A percentile compares a stretch with the other conserved stretches of the same genome.
Conservation (phyloP, 2,113 vertebrate species). For the Nyctibius bracteatus region DNA sequence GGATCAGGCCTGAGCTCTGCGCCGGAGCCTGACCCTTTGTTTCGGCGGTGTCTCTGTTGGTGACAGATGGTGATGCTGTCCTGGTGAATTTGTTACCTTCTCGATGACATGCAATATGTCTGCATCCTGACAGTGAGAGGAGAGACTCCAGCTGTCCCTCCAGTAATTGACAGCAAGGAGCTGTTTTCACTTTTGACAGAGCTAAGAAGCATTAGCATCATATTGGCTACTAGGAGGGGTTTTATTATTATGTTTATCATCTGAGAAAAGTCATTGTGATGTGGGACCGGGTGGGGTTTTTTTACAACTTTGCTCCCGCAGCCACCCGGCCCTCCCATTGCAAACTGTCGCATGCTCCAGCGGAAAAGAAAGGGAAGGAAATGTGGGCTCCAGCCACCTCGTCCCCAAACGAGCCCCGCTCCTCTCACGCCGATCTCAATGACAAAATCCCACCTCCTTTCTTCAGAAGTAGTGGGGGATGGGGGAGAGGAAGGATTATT, state of each 20-base stretch:
- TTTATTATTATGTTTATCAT: constrained; percentile 61
- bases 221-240: constrained; percentile 52
- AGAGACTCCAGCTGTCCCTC: constrained; percentile 86
- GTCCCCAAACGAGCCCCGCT: not conserved
- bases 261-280: constrained; percentile 43
- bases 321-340: not conserved
- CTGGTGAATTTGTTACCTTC: constrained; percentile 90
- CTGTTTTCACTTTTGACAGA: constrained; percentile 70
- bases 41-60: constrained; percentile 71
- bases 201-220: constrained; percentile 72
- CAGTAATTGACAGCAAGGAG: constrained; percentile 73
- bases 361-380: constrained; percentile 19
- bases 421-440: not conserved
- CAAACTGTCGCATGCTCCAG: not conserved
- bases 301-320: not conserved
- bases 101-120: constrained; percentile 87
- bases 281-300: not conserved
- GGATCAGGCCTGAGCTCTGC: constrained; percentile 49
- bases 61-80: constrained; percentile 89
- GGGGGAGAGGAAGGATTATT: not conserved
- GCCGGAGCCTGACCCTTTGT: constrained; percentile 78
- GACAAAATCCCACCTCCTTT: not conserved
- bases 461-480: not conserved
- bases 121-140: constrained; percentile 80
- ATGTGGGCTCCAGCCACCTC: not conserved